Percentiles rank a stretch among this genome's conserved stretches.
Conservation (phyloP, 2,888 invertebrate species). For the Eudemis profundana region DNA sequence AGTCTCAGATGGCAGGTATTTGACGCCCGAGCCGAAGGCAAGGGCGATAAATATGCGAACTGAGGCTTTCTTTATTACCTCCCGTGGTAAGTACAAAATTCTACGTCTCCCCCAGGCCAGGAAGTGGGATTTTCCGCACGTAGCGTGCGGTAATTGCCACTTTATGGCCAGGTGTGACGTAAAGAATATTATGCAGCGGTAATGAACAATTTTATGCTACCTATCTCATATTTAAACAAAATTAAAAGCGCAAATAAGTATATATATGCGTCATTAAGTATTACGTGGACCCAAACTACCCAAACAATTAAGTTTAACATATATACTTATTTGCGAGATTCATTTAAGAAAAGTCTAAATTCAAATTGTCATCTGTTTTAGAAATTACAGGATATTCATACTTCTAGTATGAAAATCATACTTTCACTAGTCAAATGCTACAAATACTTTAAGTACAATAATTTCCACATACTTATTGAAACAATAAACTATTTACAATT, state of each 20-base stretch:
- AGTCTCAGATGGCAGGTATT: no score
- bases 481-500: slow-evolving; percentile 33
- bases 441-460: slow-evolving; percentile 41
- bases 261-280: no score
- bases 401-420: not conserved
- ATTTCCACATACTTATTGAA: slow-evolving; percentile 35
- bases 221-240: not conserved
- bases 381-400: slow-evolving; percentile 8
- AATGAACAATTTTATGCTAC: not conserved
- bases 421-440: slow-evolving; percentile 23
- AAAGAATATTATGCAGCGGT: no score
- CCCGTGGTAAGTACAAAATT: no score
- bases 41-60: no score
- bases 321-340: slow-evolving; percentile 15
- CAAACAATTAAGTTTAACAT: not conserved
- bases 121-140: no score
- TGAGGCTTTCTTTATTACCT: no score
- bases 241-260: not conserved
- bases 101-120: no score
- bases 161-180: no score
- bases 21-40: no score
- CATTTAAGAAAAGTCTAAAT: not conserved
- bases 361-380: slow-evolving; percentile 7
- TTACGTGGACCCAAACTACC: no score
- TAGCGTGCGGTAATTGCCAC: no score